Evolutionary conservation across 1,140 invertebrate species (phyloP).

Genomic region (Vollenhovia emeryi): DNA sequence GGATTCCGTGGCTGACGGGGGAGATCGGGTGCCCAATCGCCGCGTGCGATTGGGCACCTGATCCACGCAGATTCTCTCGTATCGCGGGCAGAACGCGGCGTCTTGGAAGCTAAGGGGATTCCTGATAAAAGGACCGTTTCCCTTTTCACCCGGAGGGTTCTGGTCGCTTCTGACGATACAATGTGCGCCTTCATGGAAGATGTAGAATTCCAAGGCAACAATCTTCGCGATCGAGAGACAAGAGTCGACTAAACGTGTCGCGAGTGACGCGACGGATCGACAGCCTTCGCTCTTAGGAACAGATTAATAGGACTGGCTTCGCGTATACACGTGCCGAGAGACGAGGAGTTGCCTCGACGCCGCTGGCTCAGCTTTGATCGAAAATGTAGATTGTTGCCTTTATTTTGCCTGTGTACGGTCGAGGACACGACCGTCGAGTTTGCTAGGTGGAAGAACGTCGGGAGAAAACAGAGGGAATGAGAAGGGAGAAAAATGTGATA

Average conservation of each 20-base stretch:
- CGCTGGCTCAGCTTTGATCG: background rate
- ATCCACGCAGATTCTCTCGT: background rate
- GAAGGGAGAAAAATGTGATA: background rate
- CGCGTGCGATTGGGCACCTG: background rate
- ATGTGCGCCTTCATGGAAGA: background rate
- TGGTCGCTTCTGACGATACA: constrained; percentile 1
- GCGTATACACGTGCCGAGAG: background rate
- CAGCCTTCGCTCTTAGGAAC: background rate
- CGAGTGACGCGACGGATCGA: background rate
- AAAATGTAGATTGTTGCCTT: constrained; percentile 18
- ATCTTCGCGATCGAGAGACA: background rate
- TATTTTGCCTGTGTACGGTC: background rate
- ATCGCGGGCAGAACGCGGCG: background rate
- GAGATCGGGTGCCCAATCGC: background rate
- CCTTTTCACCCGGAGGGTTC: background rate
- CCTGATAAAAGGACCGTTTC: constrained; percentile 29
- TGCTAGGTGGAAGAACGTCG: background rate
- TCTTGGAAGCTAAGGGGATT: constrained; percentile 5
- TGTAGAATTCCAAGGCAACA: background rate
- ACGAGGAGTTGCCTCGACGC: background rate
- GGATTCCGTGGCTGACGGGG: constrained; percentile 22
- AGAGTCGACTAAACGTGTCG: background rate
- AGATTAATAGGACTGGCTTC: background rate
- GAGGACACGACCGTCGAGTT: background rate
- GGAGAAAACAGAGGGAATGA: background rate